Evolutionary conservation across 2,113 vertebrate genomes (phyloP), one percentile per base, ranked within the genome.

Genomic region (Aegotheles bennettii): DNA sequence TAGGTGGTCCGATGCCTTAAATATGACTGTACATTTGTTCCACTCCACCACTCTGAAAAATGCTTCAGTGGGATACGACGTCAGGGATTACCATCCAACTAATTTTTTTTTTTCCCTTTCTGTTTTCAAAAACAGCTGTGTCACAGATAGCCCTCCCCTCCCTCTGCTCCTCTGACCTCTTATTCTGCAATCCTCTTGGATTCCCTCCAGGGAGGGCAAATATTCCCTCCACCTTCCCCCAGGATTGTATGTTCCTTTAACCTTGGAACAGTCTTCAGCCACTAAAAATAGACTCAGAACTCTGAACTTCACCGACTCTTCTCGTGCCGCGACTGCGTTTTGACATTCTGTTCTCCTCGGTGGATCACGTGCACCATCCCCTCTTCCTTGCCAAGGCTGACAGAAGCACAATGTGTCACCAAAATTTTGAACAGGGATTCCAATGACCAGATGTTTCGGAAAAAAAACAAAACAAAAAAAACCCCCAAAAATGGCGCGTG

Each of bases 1-100:
- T 91, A 96, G 93, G 96, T 96, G 96, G 96, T 96, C 96, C 5
- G 11, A 78, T 89, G 94, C 87, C 61, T 97, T 96, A 85, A 95
- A 94, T 74, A 60, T n/a, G 54, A 75, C 85, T 82, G 76, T 63
- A 74, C 83, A 84, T 79, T 79, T 92, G 68, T 73, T 96, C 92
- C 88, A 77, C 36, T 89, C 61, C 83, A 51, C 57, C 38, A 35
- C 57, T 53, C 77, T 70, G 77, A 87, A 69, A 90, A 87, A 71
- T 0, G 8, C 28, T 89, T 82, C 61, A 31, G 77, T 3, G 40
- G 65, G 67, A 85, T 38, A 60, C 14, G 2, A 13, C 1, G 2
- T 47, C 54, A 86, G 80, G 81, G 76, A 87, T 96, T 75, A 33
- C 70, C 74, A 93, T 29, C 47, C 83, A 75, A 10, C 16, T 40